Evolutionary conservation across 2,113 vertebrate genomes (phyloP).

Genomic region (Tamias sibiricus): DNA sequence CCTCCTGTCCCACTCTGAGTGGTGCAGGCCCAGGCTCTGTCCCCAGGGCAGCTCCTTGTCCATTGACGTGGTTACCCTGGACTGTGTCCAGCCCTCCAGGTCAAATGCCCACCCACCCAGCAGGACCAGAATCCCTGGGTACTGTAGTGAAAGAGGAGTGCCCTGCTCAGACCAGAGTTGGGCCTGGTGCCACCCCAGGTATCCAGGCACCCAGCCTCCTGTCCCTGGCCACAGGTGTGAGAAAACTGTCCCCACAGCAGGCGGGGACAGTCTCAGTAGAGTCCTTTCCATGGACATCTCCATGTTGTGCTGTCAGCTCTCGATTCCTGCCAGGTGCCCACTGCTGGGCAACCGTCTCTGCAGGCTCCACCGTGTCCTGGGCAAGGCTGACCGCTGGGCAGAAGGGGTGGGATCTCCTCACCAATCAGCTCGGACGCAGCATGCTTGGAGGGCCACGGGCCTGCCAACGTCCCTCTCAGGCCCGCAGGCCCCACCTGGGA

Average conservation of each 20-base stretch:
- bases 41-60: not conserved
- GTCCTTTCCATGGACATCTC: not conserved
- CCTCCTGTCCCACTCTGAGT: not conserved
- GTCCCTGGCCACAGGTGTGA: not conserved
- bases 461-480: not conserved
- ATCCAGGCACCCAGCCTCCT: too few relatives aligned
- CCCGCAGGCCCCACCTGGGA: not conserved
- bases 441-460: not conserved
- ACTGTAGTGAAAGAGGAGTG: not conserved
- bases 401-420: not conserved
- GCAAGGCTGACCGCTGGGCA: fast-evolving
- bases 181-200: not conserved
- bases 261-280: too few relatives aligned
- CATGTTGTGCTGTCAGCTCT: too few relatives aligned
- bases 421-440: fast-evolving
- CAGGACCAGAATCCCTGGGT: not conserved
- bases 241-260: fast-evolving
- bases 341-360: not conserved
- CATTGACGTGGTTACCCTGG: not conserved
- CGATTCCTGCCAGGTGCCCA: too few relatives aligned
- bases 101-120: not conserved
- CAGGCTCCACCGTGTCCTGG: fast-evolving
- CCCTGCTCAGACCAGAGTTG: not conserved
- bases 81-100: not conserved
- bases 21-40: not conserved